phyloP scores from a whole-genome alignment of 2,797 vertebrate genomes.

The Micropoecilia bifurca region DNA sequence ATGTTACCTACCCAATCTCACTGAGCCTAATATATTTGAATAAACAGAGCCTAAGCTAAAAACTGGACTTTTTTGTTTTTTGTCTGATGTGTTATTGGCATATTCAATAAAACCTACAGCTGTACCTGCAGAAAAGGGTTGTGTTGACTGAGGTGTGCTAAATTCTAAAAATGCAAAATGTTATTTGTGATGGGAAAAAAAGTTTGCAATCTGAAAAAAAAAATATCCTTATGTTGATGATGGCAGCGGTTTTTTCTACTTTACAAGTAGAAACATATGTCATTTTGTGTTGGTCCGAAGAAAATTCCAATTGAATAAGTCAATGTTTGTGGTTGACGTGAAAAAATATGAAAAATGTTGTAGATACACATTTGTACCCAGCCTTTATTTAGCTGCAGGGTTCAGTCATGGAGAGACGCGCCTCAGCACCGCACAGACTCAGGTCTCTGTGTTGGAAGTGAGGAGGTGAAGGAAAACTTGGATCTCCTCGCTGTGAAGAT shows the following conservation, averaged over 20 bases:
- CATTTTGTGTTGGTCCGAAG: not conserved
- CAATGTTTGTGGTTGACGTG: not conserved
- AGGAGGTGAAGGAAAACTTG: constrained; percentile 38
- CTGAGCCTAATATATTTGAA: not conserved
- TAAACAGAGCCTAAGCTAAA: too few species aligned
- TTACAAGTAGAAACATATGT: not conserved
- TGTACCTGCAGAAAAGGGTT: not conserved
- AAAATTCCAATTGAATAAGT: not conserved
- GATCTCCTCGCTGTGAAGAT: constrained; percentile 30
- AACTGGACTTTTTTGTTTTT: not conserved
- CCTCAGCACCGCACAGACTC: constrained; percentile 35
- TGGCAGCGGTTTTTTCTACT: not conserved
- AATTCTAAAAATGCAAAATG: not conserved
- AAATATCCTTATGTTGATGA: not conserved
- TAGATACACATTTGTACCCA: not conserved
- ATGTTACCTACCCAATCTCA: not conserved
- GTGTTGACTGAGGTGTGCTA: not conserved
- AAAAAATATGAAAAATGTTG: not conserved
- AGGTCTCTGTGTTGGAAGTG: constrained; percentile 40
- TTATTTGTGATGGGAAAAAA: not conserved
- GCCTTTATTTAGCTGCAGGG: not conserved
- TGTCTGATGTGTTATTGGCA: not conserved
- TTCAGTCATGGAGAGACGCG: constrained; percentile 18
- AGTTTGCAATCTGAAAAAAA: not conserved
- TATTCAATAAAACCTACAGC: not conserved